Conservation (phyloP, 2,888 invertebrate species). For the Stegana nigrithorax region DNA sequence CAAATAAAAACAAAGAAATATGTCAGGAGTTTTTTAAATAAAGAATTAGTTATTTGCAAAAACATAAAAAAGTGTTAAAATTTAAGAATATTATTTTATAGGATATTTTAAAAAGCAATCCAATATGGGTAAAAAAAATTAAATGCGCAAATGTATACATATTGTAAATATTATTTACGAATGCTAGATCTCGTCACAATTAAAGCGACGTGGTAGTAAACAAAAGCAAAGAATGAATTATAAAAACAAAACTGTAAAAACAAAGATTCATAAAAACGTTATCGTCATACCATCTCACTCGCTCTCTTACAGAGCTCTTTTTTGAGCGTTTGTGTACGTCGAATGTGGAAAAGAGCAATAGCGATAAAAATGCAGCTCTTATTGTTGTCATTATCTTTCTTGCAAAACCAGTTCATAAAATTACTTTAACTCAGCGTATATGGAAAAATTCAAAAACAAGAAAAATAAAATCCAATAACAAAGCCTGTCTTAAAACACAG, state of each 20-base stretch:
- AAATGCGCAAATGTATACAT: slow-evolving; percentile 10
- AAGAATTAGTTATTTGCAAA: too few relatives aligned
- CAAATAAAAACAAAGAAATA: too few relatives aligned
- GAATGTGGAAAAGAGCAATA: background rate
- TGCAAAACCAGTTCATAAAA: slow-evolving; percentile 10
- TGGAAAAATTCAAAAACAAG: background rate
- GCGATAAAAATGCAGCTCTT: background rate
- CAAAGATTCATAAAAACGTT: background rate
- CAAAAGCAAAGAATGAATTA: slow-evolving; percentile 4
- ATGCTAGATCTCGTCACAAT: too few relatives aligned
- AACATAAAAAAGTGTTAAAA: background rate
- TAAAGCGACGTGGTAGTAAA: background rate
- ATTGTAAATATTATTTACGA: slow-evolving; percentile 16
- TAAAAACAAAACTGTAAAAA: slow-evolving; percentile 17
- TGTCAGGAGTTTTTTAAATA: too few relatives aligned
- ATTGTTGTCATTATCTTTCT: slow-evolving; percentile 1
- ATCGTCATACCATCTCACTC: too few relatives aligned
- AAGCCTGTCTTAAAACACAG: background rate
- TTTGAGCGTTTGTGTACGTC: too few relatives aligned
- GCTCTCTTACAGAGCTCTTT: too few relatives aligned
- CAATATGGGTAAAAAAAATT: too few relatives aligned
- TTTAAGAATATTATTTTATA: background rate
- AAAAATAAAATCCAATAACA: background rate
- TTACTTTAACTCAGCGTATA: background rate
- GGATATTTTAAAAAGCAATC: too few relatives aligned